Percentiles rank a stretch among this genome's conserved stretches.
These are phyloP conservation scores for Xyrauchen texanus DNA, from an alignment of 2,113 vertebrate species.

Conservation along the genomic window DNA sequence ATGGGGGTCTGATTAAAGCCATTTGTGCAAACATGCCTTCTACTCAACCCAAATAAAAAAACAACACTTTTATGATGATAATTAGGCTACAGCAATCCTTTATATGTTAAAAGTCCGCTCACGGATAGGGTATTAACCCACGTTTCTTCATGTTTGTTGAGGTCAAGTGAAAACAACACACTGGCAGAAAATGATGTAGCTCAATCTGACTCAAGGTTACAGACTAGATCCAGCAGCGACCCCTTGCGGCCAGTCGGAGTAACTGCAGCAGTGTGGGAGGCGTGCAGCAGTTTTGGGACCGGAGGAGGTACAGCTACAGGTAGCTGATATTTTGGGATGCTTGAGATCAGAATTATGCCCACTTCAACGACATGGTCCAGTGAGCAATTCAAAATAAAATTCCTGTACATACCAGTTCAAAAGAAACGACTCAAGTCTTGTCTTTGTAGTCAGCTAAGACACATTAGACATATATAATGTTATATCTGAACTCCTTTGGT, in stretches of 20 bases:
- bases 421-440: no score
- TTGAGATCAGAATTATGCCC: background rate
- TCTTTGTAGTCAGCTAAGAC: no score
- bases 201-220: background rate
- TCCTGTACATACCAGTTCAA: no score
- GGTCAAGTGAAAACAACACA: background rate
- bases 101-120: no score
- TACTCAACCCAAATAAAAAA: no score
- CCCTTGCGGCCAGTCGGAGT: conserved; percentile 5
- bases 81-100: no score
- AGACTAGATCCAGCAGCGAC: background rate
- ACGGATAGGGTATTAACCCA: background rate
- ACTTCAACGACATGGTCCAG: background rate
- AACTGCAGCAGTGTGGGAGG: background rate
- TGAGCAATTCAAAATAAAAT: background rate
- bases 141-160: background rate
- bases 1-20: conserved; percentile 25
- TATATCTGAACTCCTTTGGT: no score
- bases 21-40: conserved; percentile 11
- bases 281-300: background rate
- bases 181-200: background rate
- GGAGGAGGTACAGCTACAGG: background rate
- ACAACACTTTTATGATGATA: no score
- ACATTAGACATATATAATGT: no score
- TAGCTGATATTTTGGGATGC: background rate